Percentiles rank a stretch among this genome's conserved stretches.
These are phyloP conservation scores for Platyrinchus mystaceus DNA, from an alignment of 2,797 vertebrate genomes.

Conservation along the genomic window DNA sequence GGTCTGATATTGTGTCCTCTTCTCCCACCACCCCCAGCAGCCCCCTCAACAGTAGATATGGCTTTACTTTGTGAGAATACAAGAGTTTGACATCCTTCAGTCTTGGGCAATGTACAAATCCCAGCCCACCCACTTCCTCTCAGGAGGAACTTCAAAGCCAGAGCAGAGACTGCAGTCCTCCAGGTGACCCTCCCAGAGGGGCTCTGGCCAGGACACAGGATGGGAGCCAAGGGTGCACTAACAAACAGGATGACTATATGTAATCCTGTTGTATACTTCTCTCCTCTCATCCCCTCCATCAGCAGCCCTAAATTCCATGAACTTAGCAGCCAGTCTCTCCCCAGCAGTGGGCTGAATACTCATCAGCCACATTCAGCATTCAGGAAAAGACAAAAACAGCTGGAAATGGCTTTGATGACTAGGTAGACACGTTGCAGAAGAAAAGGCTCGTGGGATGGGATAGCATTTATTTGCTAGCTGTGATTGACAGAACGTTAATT, in stretches of 20 bases:
- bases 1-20: neutral
- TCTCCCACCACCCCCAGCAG: neutral
- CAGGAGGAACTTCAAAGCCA: neutral
- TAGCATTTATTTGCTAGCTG: neutral
- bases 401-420: neutral
- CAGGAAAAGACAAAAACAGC: neutral
- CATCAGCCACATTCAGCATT: neutral
- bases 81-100: neutral
- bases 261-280: neutral
- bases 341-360: neutral
- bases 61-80: neutral
- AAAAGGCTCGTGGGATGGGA: neutral
- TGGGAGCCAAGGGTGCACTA: neutral
- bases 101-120: neutral
- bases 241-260: constrained; percentile 31
- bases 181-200: neutral
- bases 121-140: neutral
- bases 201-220: neutral
- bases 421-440: neutral
- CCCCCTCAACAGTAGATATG: neutral
- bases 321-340: neutral
- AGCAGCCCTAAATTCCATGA: rapidly evolving
- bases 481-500: constrained; percentile 58
- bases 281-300: neutral
- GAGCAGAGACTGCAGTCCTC: neutral